Base-by-base conservation (phyloP, 2,797 vertebrate species). In the Crax fasciolata region DNA sequence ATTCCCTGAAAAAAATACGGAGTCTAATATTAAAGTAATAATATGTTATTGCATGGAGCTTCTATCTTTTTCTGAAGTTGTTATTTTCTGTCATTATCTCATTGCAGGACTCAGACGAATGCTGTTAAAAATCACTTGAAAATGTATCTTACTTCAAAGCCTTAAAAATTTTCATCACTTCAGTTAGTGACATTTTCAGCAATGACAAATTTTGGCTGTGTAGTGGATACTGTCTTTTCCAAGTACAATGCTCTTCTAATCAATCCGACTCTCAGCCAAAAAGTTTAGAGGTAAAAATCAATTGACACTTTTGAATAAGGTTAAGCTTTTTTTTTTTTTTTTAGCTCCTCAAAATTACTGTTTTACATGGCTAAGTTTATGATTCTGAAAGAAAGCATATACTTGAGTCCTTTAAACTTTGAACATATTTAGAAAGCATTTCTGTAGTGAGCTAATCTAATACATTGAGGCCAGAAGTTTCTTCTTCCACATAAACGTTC, bases 281-380 rank as follows among this genome's bases (percentile, higher is more conserved):
- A 58, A 72, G 8, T 5, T 83, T 70, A 84, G 84, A 88, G 28
- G 19, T 72, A 63, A 84, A 92, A 94, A 78, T 66, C 62, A 85
- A 18, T 77, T 62, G 19, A 11, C 13, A 19, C 10, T 70, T 87
- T 91, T 68, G 10, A 70, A 41, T 80, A 46, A 32, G 24, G 11
- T 19, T 67, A 71, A 84, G 14, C 13, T 20, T 83, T 75, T 35
- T 83, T 75, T 75, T 35, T 83, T 75, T 57, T 14, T 52, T 83
- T 84, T 38, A 85, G 23, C 20, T 30, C 13, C 74, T 12, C 32
- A 30, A 11, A 57, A 67, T 27, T 12, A 12, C 19, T n/a, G 9
- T 23, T 90, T 90, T 61, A 4, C 23, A 44, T 13, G 87, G 25
- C 32, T 82, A 51, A 51, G 12, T 30, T 80, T 46, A 55, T 30